Evolutionary conservation across 2,888 invertebrate species (phyloP), one percentile per base, ranked within the genome.

Genomic region (Meteorus colon): DNA sequence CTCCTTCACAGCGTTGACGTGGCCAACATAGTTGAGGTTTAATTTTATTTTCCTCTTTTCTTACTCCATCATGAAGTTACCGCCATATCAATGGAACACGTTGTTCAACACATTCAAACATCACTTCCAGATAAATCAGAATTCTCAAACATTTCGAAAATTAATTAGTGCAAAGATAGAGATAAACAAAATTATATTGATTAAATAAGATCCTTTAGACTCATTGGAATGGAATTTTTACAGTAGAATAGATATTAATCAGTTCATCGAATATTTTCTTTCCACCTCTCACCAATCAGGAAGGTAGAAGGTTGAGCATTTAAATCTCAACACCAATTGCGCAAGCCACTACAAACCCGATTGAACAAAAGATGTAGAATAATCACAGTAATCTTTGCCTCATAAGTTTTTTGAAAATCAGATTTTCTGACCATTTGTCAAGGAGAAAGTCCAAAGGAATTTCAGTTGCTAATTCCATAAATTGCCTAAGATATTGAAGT

Each of bases 1-100:
- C 29, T 66, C 29, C 55, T 66, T 66, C 24, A 34, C 34, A 16
- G 27, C 45, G 51, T 63, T 48, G 6, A 59, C 19, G 12, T 55
- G 27, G 14, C 27, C n/a, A n/a, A 31, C 55, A 66, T 73, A 31
- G 65, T 71, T 71, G 60, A 45, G 71, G 62, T 60, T 71, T 34
- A 73, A 73, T 55, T 66, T 55, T 29, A 55, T 70, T 41, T 70
- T 60, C 24, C 5, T 6, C 27, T 16, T 16, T 19, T 62, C 31
- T 62, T 12, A 12, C 62, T 62, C 14, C 31, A 62, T 62, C 62
- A 62, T 29, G 31, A 62, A 62, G 31, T 62, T 62, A 62, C 62
- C 24, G 24, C 24, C 27, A 3, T 62, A 62, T 29, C 62, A 62
- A 62, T 62, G 31, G 62, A 29, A 31, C 31, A 62, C 62, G 31